Conservation (phyloP, 2,888 invertebrate genomes). For the Epistrophe eligans region DNA sequence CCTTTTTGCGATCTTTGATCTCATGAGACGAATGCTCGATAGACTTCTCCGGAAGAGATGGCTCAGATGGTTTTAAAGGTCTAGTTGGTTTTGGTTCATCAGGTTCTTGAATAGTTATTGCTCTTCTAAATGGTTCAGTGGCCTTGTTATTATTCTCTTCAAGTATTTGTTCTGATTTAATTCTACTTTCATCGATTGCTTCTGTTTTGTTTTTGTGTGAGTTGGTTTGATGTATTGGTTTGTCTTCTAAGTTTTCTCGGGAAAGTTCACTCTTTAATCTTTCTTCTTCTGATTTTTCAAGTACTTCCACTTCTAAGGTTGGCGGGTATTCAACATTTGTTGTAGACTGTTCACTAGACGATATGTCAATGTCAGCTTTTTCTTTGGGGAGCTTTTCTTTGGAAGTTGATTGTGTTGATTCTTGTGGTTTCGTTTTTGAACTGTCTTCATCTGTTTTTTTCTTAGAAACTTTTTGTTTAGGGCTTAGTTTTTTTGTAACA, state of each 20-base stretch:
- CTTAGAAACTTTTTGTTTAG: conserved; percentile 13
- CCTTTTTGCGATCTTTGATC: conserved; percentile 62
- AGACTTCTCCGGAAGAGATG: conserved; percentile 26
- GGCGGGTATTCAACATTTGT: background rate
- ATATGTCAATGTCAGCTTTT: conserved; percentile 34
- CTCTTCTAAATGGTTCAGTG: conserved; percentile 5
- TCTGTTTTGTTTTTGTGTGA: conserved; percentile 48
- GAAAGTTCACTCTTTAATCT: conserved; percentile 73
- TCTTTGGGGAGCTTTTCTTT: conserved; percentile 39
- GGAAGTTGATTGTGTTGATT: conserved; percentile 1
- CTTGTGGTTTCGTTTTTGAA: conserved; percentile 3
- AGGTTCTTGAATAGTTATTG: background rate
- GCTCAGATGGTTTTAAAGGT: conserved; percentile 40
- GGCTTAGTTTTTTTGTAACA: conserved; percentile 51
- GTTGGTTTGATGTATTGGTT: conserved; percentile 20
- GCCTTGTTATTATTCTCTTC: background rate
- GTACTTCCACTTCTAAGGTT: conserved; percentile 46
- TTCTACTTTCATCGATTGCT: conserved; percentile 53
- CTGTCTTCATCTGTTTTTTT: conserved; percentile 38
- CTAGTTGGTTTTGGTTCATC: background rate
- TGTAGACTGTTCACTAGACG: background rate
- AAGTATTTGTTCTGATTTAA: conserved; percentile 11
- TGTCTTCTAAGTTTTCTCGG: conserved; percentile 62
- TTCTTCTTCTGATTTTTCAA: conserved; percentile 72
- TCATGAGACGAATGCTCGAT: background rate